Evolutionary conservation across 2,113 vertebrate species (phyloP).

Genomic region (Oreotrochilus melanogaster): DNA sequence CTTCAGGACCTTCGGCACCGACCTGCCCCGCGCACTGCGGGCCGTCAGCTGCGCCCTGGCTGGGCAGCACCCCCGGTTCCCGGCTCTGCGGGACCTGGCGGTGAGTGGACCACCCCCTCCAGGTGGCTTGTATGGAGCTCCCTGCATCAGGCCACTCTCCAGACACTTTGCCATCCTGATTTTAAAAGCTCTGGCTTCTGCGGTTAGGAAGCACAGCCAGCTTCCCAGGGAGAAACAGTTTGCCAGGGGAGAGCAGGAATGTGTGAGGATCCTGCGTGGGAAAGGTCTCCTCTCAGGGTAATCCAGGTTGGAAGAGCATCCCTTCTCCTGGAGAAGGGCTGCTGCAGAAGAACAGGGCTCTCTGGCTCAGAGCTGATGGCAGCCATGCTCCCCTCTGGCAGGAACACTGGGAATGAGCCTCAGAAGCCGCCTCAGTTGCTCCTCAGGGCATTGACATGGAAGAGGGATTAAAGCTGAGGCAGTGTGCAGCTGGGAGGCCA

Average conservation of each 20-base stretch:
- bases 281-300: background rate
- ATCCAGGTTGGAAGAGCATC: background rate
- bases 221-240: background rate
- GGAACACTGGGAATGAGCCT: background rate
- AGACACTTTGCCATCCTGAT: background rate
- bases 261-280: background rate
- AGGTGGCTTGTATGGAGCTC: rapidly evolving
- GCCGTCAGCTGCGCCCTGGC: constrained; percentile 76
- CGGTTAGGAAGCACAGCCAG: rapidly evolving
- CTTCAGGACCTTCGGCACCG: constrained; percentile 87
- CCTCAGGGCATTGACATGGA: background rate
- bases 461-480: background rate
- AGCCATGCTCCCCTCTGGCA: background rate
- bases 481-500: background rate
- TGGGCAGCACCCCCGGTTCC: constrained; percentile 86
- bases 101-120: constrained; percentile 16
- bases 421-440: background rate
- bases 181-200: background rate
- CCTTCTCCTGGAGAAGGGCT: rapidly evolving
- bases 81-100: constrained; percentile 75
- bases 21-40: constrained; percentile 80
- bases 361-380: rapidly evolving
- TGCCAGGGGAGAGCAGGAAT: rapidly evolving
- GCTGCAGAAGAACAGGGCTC: background rate
- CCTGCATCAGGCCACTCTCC: rapidly evolving